These are phyloP conservation scores for Tachysurus vachellii DNA, from an alignment of 2,113 vertebrate species.

Conservation along the genomic window DNA sequence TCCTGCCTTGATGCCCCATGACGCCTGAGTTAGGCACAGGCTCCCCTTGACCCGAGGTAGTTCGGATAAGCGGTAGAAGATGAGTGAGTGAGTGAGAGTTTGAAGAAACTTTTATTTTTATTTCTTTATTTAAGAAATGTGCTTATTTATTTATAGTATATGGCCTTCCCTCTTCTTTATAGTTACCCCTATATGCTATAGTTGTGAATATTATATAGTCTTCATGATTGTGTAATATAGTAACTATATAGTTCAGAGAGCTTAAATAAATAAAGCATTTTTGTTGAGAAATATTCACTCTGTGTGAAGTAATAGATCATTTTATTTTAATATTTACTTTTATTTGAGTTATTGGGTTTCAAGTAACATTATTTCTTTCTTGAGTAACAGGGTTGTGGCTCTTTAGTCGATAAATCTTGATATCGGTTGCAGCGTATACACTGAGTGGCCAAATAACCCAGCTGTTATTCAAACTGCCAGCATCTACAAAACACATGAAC, in stretches of 20 bases:
- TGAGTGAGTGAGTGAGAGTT: no score
- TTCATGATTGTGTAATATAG: background rate
- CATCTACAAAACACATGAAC: conserved; percentile 13
- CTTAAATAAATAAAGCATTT: background rate
- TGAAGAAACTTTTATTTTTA: no score
- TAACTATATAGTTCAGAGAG: background rate
- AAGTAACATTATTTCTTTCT: background rate
- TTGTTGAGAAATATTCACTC: background rate
- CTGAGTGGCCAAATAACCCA: background rate
- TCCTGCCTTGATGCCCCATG: no score
- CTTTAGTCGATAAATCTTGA: background rate
- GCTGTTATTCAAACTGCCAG: conserved; percentile 16
- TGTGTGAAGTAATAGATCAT: background rate
- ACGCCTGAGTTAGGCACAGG: no score
- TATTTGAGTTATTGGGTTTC: background rate
- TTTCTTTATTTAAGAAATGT: no score
- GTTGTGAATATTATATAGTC: background rate
- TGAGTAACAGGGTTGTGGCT: background rate
- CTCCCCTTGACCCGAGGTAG: no score
- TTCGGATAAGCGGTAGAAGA: no score
- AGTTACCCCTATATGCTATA: no score
- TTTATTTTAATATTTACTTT: background rate
- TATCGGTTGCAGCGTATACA: background rate
- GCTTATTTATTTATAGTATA: background rate
- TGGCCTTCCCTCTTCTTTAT: background rate